phyloP scores from a whole-genome alignment of 2,888 invertebrate species.

The Chorisops tibialis region DNA sequence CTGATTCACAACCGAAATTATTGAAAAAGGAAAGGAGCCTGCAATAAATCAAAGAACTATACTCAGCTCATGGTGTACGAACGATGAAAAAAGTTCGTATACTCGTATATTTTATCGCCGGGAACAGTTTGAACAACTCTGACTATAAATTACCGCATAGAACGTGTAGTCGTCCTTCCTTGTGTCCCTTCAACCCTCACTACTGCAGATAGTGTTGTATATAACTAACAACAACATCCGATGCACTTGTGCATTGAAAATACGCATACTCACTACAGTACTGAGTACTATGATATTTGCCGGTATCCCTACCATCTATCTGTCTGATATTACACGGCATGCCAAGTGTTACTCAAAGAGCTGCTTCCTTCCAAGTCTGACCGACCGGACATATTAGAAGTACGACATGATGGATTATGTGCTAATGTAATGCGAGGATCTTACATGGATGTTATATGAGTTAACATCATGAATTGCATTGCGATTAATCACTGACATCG shows the following conservation, averaged over 20 bases:
- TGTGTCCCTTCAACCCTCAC: no score
- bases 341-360: not conserved
- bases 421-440: constrained; percentile 16
- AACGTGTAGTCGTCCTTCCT: no score
- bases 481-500: constrained; percentile 28
- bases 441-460: constrained; percentile 23
- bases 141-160: not conserved
- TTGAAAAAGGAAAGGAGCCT: no score
- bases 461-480: constrained; percentile 31
- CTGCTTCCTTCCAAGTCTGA: not conserved
- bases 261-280: no score
- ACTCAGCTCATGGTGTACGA: not conserved
- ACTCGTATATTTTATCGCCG: not conserved
- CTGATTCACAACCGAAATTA: no score
- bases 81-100: not conserved
- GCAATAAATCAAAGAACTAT: no score
- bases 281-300: no score
- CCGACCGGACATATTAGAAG: constrained; percentile 10
- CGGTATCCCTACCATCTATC: no score
- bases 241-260: no score
- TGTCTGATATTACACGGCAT: no score
- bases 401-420: constrained; percentile 23
- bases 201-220: no score
- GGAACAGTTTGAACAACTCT: constrained; percentile 1
- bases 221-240: no score